These are phyloP conservation scores for Chrysoperla carnea DNA, from an alignment of 1,140 invertebrate genomes.

Conservation along the genomic window DNA sequence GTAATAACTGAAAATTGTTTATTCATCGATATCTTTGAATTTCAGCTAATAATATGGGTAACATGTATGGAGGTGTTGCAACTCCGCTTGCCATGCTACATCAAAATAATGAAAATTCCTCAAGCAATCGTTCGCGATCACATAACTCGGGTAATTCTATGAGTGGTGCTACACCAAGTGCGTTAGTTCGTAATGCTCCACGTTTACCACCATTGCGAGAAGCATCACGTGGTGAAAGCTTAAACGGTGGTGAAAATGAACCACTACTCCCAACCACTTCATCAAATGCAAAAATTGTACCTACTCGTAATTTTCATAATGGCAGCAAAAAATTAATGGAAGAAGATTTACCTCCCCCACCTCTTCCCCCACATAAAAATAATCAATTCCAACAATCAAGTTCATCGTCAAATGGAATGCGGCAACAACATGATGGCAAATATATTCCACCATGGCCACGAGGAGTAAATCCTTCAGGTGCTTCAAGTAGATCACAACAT, in stretches of 20 bases:
- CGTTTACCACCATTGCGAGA: slow-evolving; percentile 17
- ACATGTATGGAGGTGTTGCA: slow-evolving; percentile 46
- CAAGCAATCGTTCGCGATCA: slow-evolving; percentile 13
- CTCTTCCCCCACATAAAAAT: slow-evolving; percentile 30
- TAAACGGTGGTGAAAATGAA: slow-evolving; percentile 41
- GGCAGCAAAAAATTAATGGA: slow-evolving; percentile 23
- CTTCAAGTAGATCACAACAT: slow-evolving; percentile 6
- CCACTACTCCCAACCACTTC: slow-evolving; percentile 38
- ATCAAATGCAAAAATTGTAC: slow-evolving; percentile 25
- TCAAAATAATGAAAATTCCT: slow-evolving; percentile 22
- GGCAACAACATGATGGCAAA: slow-evolving; percentile 14
- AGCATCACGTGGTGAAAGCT: slow-evolving; percentile 14
- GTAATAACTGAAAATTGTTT: no score
- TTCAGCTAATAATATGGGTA: slow-evolving; percentile 9
- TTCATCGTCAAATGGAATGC: slow-evolving; percentile 4
- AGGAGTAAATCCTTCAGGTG: slow-evolving; percentile 25
- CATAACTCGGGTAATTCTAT: slow-evolving; percentile 10
- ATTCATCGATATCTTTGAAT: no score
- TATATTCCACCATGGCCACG: slow-evolving; percentile 35
- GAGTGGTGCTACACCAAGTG: slow-evolving; percentile 13
- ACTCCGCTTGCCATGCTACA: slow-evolving; percentile 47
- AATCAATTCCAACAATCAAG: slow-evolving; percentile 19
- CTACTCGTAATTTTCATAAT: slow-evolving; percentile 21
- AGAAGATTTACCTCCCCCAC: slow-evolving; percentile 27
- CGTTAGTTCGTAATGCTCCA: slow-evolving; percentile 14